Evolutionary conservation across 2,113 vertebrate species (phyloP), one percentile per base, ranked within the genome.

Genomic region (Plotosus lineatus): DNA sequence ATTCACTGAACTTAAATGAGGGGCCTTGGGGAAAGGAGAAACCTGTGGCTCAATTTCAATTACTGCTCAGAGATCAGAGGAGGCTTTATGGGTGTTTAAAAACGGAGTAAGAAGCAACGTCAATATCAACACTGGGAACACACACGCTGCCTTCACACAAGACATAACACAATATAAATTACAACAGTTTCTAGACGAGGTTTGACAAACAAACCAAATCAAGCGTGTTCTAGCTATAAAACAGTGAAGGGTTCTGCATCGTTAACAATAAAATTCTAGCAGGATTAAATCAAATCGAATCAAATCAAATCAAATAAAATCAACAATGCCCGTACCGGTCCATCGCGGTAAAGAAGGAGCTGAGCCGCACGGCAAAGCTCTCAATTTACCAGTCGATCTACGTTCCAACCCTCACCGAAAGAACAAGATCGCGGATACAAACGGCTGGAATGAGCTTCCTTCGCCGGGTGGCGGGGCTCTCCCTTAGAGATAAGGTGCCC

Each of bases 51-150:
- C 31, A 36, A 33, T 78, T 51, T 78, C 76, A 78, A 53, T 78
- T 48, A 78, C 46, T 21, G 46, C 44, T 65, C 58, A 19, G 77
- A 69, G 78, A 71, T 72, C 78, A 79, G 65, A 79, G 66, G 28
- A 33, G 11, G 28, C 36, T 55, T 71, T 69, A 72, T 58, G 51
- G 23, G 8, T 55, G 38, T 56, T 56, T 42, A 44, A 53, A 71
- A 72, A 60, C 4, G 12, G 3, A 53, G 26, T 50, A 48, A 66
- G 61, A 66, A 61, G 14, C 61, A 66, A 36, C 21, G 9, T 38
- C 75, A 15, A 63, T 38, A 65, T 38, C 60, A 2, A 36, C 19
- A 51, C 69, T 7, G 31, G 5, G 69, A 73, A 51, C 69, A 36
- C 68, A 48, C 44, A 31, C 14, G 15, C 66, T 44, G 40, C 40